Percentiles rank a stretch among this genome's conserved stretches.
Evolutionary conservation across 2,797 vertebrate genomes (phyloP).

Genomic region (Hypotaenidia philippensis): DNA sequence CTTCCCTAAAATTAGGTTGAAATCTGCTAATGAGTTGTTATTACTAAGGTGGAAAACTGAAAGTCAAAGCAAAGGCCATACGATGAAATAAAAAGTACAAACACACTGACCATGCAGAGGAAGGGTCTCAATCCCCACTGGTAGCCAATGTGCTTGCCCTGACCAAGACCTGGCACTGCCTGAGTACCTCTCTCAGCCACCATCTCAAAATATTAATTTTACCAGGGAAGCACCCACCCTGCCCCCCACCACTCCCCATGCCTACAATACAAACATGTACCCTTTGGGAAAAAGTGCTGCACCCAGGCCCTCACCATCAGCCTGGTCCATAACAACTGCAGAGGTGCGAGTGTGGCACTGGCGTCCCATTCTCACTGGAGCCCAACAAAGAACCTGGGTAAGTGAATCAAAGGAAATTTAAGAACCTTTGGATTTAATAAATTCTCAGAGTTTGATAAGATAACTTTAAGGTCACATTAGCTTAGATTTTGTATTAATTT

Average conservation of each 20-base stretch:
- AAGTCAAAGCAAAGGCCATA: neutral
- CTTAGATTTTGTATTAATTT: neutral
- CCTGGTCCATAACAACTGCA: neutral
- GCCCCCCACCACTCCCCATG: neutral
- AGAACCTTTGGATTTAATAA: neutral
- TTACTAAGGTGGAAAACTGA: neutral
- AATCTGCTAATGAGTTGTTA: neutral
- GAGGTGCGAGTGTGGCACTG: neutral
- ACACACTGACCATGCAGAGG: neutral
- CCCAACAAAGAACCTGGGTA: neutral
- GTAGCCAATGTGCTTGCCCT: neutral
- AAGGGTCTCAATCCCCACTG: neutral
- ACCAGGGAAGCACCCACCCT: rapidly evolving
- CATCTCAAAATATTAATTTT: neutral
- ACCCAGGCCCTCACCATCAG: neutral
- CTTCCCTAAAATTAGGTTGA: neutral
- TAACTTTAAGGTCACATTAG: neutral
- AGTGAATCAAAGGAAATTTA: neutral
- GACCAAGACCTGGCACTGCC: neutral
- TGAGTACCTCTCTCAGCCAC: neutral
- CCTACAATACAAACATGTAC: neutral
- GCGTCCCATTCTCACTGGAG: neutral
- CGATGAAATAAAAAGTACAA: neutral
- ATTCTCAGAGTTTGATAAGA: neutral
- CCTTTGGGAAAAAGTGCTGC: neutral